A percentile compares a stretch with the other conserved stretches of the same genome.
Conservation (phyloP, 2,888 invertebrate genomes). For the Dicranocentrus wangi region DNA sequence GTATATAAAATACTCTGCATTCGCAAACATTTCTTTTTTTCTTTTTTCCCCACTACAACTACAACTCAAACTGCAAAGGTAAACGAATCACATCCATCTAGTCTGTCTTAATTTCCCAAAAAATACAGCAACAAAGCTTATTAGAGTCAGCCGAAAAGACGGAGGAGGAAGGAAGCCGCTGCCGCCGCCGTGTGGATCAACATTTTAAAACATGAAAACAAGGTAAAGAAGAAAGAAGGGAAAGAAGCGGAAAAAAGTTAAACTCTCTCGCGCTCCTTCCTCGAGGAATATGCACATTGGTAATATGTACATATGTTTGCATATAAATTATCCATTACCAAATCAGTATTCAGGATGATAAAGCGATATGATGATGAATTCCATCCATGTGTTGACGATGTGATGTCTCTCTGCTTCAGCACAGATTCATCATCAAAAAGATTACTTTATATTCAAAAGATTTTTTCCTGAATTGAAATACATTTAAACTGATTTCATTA, state of each 20-base stretch:
- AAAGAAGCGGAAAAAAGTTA: too few species aligned
- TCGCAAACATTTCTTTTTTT: too few species aligned
- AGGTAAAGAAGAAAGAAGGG: not conserved
- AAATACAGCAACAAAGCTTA: too few species aligned
- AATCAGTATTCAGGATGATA: constrained; percentile 13
- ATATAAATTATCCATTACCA: constrained; percentile 34
- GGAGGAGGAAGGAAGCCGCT: not conserved
- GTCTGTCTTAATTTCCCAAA: not conserved
- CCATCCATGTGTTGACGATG: not conserved
- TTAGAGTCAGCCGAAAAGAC: too few species aligned
- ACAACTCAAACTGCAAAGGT: too few species aligned
- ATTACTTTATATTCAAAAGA: constrained; percentile 14
- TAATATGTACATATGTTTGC: constrained; percentile 39
- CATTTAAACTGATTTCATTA: constrained; percentile 34
- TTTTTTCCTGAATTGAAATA: not conserved
- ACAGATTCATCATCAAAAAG: not conserved
- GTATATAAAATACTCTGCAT: too few species aligned
- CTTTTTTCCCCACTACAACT: too few species aligned
- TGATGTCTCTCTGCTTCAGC: not conserved
- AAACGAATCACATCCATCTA: too few species aligned
- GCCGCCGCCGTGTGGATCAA: not conserved
- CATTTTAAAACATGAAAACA: too few species aligned
- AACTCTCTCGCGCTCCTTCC: not conserved
- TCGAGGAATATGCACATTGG: not conserved
- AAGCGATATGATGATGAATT: constrained; percentile 3